Base-by-base conservation (phyloP, 2,797 vertebrate genomes). In the Sebastes matsubarae region DNA sequence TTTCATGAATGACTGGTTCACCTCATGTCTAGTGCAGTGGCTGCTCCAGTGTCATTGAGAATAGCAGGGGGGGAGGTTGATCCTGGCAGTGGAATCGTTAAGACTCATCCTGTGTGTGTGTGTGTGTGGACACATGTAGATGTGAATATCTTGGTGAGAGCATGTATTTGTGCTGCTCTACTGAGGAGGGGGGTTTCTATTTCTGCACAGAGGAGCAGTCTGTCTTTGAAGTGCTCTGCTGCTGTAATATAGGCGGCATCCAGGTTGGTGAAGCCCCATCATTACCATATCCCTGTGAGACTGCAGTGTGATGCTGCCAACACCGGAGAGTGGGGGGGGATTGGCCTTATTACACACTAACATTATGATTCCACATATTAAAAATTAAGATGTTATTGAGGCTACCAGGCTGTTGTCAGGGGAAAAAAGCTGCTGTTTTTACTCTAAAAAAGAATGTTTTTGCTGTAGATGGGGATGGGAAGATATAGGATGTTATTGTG, bases 151-250 rank as follows among this genome's bases (percentile, higher is more conserved):
- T 81, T 66, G 80, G 68, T 50, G 65, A 55, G 75, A 72, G 29
- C 68, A 25, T 77, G 82, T 38, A 38, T 80, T 65, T 69, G 32
- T 80, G 55, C 71, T 57, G 75, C 70, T 87, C 81, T 68, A 72
- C 84, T 79, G 60, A 42, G 68, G 83, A 64, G 70, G 77, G 66
- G 46, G 25, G n/a, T n/a, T 65, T 36, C 58, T 69, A 64, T 79
- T 84, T 89, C 84, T 89, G 91, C 88, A 69, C 89, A 83, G 92
- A 85, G 83, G 85, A 83, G 75, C 86, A 84, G 87, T 74, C 87
- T 89, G 92, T 87, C 89, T 94, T 92, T 94, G 93, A 94, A 91
- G 92, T 89, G 88, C 78, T 85, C 25, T 86, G 84, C 84, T 81
- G 90, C 87, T 92, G 90, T 92, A 88, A 84, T 87, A 86, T 86